phyloP scores from a whole-genome alignment of 2,797 vertebrate genomes.

The Silurus aristotelis region DNA sequence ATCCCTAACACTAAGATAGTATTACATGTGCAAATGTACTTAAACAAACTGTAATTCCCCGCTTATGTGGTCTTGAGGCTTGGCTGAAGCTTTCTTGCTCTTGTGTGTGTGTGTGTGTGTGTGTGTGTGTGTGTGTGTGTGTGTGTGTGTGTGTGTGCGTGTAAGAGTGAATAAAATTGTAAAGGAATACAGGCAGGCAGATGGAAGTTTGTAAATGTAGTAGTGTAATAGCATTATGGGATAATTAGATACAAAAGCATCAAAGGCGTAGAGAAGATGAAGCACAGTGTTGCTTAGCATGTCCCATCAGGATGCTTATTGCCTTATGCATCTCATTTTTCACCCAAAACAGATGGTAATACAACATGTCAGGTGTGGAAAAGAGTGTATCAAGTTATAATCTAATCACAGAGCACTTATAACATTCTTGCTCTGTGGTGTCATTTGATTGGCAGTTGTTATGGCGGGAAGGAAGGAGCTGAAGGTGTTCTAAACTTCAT shows the following conservation, averaged over 20 bases:
- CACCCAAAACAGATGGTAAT: conserved; percentile 61
- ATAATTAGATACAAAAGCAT: conserved; percentile 2
- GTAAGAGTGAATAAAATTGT: conserved; percentile 11
- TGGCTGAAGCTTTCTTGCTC: conserved; percentile 37
- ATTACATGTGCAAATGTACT: conserved; percentile 52
- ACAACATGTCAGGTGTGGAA: conserved; percentile 60
- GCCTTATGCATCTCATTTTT: conserved; percentile 54
- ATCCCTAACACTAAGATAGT: conserved; percentile 49
- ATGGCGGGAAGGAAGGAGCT: conserved; percentile 36
- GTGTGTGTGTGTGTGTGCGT: background rate
- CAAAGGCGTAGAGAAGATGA: conserved; percentile 15
- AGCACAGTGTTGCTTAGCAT: conserved; percentile 27
- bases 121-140: conserved; percentile 39
- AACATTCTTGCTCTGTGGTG: conserved; percentile 67
- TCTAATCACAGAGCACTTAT: conserved; percentile 72
- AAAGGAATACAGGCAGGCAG: conserved; percentile 6
- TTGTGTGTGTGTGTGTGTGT: conserved; percentile 43
- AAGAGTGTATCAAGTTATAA: conserved; percentile 64
- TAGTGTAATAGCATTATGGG: conserved; percentile 15
- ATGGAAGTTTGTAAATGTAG: conserved; percentile 15
- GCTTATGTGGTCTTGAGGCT: conserved; percentile 52
- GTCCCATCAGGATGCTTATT: conserved; percentile 46
- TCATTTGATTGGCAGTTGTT: conserved; percentile 72
- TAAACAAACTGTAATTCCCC: conserved; percentile 52
- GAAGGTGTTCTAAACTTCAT: conserved; percentile 62